A percentile compares a stretch with the other conserved stretches of the same genome.
Conservation (phyloP, 1,140 invertebrate species). For the Plutomurus gul region DNA sequence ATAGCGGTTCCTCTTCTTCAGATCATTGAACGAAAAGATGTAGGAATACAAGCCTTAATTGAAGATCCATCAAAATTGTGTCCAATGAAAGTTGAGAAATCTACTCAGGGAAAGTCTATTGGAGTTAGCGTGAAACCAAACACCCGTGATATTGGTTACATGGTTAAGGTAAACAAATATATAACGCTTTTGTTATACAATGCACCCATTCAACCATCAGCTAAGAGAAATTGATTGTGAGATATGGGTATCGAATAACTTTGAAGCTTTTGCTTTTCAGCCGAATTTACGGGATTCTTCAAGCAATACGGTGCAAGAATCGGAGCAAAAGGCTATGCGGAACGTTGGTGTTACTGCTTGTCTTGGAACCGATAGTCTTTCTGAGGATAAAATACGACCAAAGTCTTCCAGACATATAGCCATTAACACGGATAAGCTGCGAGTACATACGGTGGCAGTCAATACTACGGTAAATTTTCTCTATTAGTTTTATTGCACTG, state of each 20-base stretch:
- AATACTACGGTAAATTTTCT: constrained; percentile 32
- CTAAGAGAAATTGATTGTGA: too few relatives aligned
- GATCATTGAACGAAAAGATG: constrained; percentile 56
- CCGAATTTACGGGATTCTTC: constrained; percentile 12
- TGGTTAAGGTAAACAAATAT: constrained; percentile 53
- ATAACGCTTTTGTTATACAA: too few relatives aligned
- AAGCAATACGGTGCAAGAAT: neutral
- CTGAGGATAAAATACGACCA: constrained; percentile 43
- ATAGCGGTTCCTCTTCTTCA: constrained; percentile 42
- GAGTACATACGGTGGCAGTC: constrained; percentile 50
- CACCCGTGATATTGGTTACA: constrained; percentile 59
- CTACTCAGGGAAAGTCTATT: constrained; percentile 49
- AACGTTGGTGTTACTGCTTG: constrained; percentile 55
- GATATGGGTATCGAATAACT: too few relatives aligned
- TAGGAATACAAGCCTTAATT: constrained; percentile 55
- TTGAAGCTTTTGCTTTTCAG: neutral
- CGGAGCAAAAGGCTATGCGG: neutral
- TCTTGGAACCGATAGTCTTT: neutral
- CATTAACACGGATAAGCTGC: constrained; percentile 60
- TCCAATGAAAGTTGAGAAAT: too few relatives aligned
- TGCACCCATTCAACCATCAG: too few relatives aligned
- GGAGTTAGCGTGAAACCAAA: constrained; percentile 58
- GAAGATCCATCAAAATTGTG: constrained; percentile 42
- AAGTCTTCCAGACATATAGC: constrained; percentile 58
- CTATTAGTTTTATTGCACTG: too few relatives aligned